Conservation (phyloP, 1,140 invertebrate genomes). For the Hycleus cichorii region DNA sequence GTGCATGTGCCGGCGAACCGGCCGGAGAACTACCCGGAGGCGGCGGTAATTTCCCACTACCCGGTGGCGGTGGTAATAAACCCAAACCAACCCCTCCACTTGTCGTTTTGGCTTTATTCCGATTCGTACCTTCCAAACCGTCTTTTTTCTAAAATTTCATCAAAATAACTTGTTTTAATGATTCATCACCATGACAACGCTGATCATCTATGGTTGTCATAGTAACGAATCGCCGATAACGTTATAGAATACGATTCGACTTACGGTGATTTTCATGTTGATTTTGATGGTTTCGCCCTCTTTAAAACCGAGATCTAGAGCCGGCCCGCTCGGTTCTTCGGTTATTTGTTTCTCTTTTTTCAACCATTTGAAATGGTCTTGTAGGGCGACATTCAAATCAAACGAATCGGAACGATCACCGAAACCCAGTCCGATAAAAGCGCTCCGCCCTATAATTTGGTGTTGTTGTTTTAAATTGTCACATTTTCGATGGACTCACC, state of each 20-base stretch:
- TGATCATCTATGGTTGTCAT: too few species aligned
- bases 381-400: slow-evolving; percentile 96
- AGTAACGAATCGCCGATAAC: background rate
- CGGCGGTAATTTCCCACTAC: slow-evolving; percentile 56
- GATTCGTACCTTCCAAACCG: slow-evolving; percentile 53
- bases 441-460: slow-evolving; percentile 64
- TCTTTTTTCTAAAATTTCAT: slow-evolving; percentile 70
- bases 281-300: slow-evolving; percentile 98
- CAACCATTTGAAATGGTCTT: slow-evolving; percentile 97
- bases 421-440: slow-evolving; percentile 98
- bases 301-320: slow-evolving; percentile 94
- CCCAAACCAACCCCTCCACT: slow-evolving; percentile 43
- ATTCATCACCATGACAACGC: too few species aligned
- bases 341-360: slow-evolving; percentile 86
- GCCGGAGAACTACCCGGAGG: slow-evolving; percentile 58
- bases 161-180: background rate
- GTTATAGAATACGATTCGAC: slow-evolving; percentile 27
- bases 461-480: background rate
- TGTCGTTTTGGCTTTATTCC: slow-evolving; percentile 38
- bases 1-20: slow-evolving; percentile 45
- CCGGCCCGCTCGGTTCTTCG: slow-evolving; percentile 73
- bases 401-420: slow-evolving; percentile 97
- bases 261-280: slow-evolving; percentile 94
- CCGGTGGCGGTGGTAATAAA: slow-evolving; percentile 76
- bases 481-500: slow-evolving; percentile 43